These are phyloP conservation scores for Burhinus oedicnemus DNA, from an alignment of 2,113 vertebrate genomes.

Conservation along the genomic window DNA sequence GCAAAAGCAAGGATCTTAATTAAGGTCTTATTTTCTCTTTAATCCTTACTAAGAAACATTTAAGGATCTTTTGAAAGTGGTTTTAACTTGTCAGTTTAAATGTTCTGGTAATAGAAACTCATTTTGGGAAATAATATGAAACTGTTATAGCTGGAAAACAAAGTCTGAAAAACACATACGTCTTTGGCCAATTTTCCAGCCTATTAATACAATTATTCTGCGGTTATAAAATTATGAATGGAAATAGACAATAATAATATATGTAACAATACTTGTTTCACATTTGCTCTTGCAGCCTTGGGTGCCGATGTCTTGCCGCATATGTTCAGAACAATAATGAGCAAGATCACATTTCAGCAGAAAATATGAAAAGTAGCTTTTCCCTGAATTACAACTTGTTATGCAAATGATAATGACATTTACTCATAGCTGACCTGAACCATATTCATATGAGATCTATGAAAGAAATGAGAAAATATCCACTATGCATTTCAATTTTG, in stretches of 20 bases:
- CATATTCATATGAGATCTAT: neutral
- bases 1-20: neutral
- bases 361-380: neutral
- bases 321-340: neutral
- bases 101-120: neutral
- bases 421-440: neutral
- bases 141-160: neutral
- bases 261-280: neutral
- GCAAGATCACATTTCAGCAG: neutral
- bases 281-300: neutral
- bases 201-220: neutral
- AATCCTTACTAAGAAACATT: neutral
- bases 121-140: neutral
- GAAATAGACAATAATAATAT: neutral
- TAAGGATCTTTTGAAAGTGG: neutral
- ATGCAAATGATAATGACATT: neutral
- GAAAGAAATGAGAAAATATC: neutral
- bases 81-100: neutral
- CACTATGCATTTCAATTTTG: neutral
- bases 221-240: neutral
- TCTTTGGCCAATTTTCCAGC: neutral
- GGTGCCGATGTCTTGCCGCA: neutral
- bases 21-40: neutral
- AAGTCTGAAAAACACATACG: neutral
- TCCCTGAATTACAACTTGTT: neutral